Evolutionary conservation across 2,888 invertebrate species (phyloP).

Genomic region (Aphidoletes aphidimyza): DNA sequence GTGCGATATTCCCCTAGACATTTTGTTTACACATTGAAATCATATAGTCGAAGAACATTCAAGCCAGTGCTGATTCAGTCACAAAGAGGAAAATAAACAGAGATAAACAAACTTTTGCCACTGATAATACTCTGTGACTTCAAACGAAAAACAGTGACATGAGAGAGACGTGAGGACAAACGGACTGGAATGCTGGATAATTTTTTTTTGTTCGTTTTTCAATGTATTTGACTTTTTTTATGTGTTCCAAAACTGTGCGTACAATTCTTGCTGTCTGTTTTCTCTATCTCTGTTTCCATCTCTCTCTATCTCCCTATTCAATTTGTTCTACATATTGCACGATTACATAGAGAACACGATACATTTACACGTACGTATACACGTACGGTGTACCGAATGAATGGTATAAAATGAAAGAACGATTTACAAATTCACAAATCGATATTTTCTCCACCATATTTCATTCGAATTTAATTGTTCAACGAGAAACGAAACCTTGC

Average conservation of each 20-base stretch:
- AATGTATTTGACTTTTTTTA: not conserved
- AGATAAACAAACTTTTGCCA: not conserved
- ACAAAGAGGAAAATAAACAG: not conserved
- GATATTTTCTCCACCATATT: slow-evolving; percentile 16
- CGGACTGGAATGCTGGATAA: not conserved
- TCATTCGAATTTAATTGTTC: slow-evolving; percentile 43
- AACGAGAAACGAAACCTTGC: not conserved
- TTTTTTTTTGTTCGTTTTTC: not conserved
- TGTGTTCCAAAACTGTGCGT: not conserved
- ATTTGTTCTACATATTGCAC: too few relatives aligned
- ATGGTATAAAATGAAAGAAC: too few relatives aligned
- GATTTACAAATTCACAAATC: not conserved
- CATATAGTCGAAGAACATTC: not conserved
- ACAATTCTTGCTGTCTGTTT: too few relatives aligned
- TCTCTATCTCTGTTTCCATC: too few relatives aligned
- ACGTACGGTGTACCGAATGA: not conserved
- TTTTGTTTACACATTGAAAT: not conserved
- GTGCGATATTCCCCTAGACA: too few relatives aligned
- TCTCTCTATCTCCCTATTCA: too few relatives aligned
- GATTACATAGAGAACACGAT: too few relatives aligned
- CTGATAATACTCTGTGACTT: not conserved
- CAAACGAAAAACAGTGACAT: not conserved
- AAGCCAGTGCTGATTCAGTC: too few relatives aligned
- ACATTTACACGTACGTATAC: too few relatives aligned
- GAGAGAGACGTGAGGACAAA: not conserved